A percentile compares a stretch with the other conserved stretches of the same genome.
These are phyloP conservation scores for Thalassoma bifasciatum DNA, from an alignment of 2,113 vertebrate species.

Conservation along the genomic window DNA sequence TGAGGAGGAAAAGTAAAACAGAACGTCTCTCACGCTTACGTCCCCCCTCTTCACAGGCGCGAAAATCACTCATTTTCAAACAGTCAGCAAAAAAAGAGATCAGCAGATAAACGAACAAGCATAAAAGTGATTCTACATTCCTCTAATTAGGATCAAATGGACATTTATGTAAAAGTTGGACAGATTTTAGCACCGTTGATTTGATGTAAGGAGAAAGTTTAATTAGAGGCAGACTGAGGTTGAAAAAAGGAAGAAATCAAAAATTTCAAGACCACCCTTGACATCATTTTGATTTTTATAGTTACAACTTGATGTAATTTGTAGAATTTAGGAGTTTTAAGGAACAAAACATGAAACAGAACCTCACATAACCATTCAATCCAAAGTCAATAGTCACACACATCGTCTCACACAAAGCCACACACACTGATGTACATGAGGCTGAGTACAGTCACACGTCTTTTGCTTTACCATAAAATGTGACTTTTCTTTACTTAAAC, in stretches of 20 bases:
- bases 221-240: neutral
- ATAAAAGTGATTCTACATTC: neutral
- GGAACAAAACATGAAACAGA: too few relatives aligned
- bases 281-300: too few relatives aligned
- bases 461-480: too few relatives aligned
- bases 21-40: neutral
- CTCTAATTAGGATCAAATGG: constrained; percentile 4
- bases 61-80: neutral
- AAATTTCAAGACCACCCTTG: neutral
- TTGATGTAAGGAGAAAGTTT: neutral
- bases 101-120: neutral
- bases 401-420: too few relatives aligned
- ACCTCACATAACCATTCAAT: too few relatives aligned
- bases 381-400: too few relatives aligned
- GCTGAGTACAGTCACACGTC: too few relatives aligned
- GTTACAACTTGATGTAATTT: too few relatives aligned
- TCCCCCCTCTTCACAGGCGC: too few relatives aligned
- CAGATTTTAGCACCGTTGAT: neutral
- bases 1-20: neutral
- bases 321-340: constrained; percentile 11
- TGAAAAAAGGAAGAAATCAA: constrained; percentile 4
- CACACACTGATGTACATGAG: too few relatives aligned
- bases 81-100: constrained; percentile 23
- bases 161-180: neutral
- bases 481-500: neutral